Conservation (phyloP, 1,140 invertebrate genomes). For the Cyphomyrmex costatus region DNA sequence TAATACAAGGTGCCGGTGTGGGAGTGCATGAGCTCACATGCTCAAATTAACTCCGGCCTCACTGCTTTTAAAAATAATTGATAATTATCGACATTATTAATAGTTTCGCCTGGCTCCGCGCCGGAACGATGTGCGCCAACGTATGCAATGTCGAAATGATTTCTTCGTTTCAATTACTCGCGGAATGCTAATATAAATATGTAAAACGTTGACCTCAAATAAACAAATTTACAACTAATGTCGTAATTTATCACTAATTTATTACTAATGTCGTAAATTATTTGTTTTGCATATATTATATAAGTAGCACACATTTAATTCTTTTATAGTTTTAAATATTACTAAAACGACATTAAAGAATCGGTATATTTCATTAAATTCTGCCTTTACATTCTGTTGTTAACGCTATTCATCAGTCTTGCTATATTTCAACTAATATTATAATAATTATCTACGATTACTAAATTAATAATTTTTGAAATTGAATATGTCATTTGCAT, state of each 20-base stretch:
- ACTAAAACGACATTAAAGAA: background rate
- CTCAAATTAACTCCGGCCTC: slow-evolving; percentile 76
- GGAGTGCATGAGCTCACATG: slow-evolving; percentile 75
- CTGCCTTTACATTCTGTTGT: background rate
- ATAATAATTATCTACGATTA: background rate
- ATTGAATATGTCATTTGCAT: too few relatives aligned
- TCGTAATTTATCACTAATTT: background rate
- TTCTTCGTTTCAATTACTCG: slow-evolving; percentile 43
- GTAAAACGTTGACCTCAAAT: background rate
- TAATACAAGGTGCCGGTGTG: slow-evolving; percentile 42
- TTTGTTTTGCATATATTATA: too few relatives aligned
- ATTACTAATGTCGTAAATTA: background rate
- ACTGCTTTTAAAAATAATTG: slow-evolving; percentile 76
- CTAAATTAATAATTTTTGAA: background rate
- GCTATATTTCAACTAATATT: background rate
- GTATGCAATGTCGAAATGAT: slow-evolving; percentile 19
- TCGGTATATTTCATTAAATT: background rate
- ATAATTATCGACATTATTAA: slow-evolving; percentile 77
- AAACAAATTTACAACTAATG: background rate
- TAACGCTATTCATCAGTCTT: too few relatives aligned
- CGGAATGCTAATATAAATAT: background rate
- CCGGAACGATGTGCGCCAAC: slow-evolving; percentile 2
- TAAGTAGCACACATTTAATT: background rate
- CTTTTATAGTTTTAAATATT: background rate
- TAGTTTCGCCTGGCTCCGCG: slow-evolving; percentile 62